A percentile compares a stretch with the other conserved stretches of the same genome.
phyloP scores from a whole-genome alignment of 2,888 invertebrate genomes.

The Andrena minutula region DNA sequence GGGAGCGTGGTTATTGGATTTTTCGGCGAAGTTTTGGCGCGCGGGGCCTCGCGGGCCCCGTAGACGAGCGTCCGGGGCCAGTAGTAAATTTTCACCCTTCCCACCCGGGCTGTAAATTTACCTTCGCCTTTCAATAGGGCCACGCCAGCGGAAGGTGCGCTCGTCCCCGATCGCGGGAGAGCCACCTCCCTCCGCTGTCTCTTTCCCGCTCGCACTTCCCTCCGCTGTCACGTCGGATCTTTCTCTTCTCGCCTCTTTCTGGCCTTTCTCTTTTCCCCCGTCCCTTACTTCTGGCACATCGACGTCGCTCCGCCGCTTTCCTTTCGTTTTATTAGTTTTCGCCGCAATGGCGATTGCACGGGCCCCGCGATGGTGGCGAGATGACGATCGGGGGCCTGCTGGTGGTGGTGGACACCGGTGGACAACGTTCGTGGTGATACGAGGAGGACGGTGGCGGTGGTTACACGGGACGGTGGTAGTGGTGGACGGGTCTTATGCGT shows the following conservation, averaged over 20 bases:
- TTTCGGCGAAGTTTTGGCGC: slow-evolving; percentile 74
- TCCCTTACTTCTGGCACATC: neutral
- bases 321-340: slow-evolving; percentile 66
- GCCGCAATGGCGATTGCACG: slow-evolving; percentile 68
- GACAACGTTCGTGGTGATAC: slow-evolving; percentile 64
- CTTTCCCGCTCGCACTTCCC: neutral
- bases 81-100: slow-evolving; percentile 82
- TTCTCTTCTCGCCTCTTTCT: slow-evolving; percentile 12
- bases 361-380: slow-evolving; percentile 66
- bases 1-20: slow-evolving; percentile 68
- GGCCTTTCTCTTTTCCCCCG: slow-evolving; percentile 39
- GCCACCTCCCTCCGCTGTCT: slow-evolving; percentile 20
- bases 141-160: slow-evolving; percentile 59
- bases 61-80: slow-evolving; percentile 55
- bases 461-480: slow-evolving; percentile 40
- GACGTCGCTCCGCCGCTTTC: slow-evolving; percentile 48
- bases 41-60: slow-evolving; percentile 30
- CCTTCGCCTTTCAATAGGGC: slow-evolving; percentile 76
- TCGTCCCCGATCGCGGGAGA: slow-evolving; percentile 23
- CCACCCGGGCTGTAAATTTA: slow-evolving; percentile 78
- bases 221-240: neutral
- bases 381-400: slow-evolving; percentile 20
- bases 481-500: slow-evolving; percentile 50
- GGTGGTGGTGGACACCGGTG: slow-evolving; percentile 53
- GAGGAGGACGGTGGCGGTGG: slow-evolving; percentile 58